Base-by-base conservation (phyloP, 2,797 vertebrate species). In the Megaceryle alcyon region DNA sequence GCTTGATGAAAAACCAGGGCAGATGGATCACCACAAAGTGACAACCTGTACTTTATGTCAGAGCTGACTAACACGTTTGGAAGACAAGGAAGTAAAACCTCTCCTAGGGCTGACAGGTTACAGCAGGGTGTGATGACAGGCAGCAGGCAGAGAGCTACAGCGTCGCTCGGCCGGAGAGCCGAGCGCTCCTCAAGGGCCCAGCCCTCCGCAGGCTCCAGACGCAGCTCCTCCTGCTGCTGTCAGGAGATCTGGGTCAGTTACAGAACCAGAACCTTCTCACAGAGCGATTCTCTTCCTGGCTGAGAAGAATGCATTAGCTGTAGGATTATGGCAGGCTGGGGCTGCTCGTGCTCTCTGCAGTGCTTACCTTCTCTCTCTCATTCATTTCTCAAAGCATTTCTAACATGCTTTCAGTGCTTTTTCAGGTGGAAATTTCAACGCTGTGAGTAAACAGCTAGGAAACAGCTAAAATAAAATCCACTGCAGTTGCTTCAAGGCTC, bases 41-140 rank as follows among this genome's bases (percentile, higher is more conserved):
- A 61, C 54, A 72, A 87, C 41, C 49, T n/a, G n/a, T 20, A 19
- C 33, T 57, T 59, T 9, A 18, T 3, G 57, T 23, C 57, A 87
- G 29, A 75, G 61, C 39, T 69, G 72, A 73, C 56, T 21, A 44
- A 28, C 35, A 12, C 8, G 5, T 12, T 12, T 25, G 41, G 71
- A 77, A 71, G 23, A 53, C 1, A 8, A 63, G 3, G 3, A 9
- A 14, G 41, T 5, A 25, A 25, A 78, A 44, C 7, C 29, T 51
- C 37, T 68, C 7, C 77, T 39, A 13, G 0, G 2, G 79, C 64
- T 35, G 35, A 26, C 1, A 37, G 13, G 26, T 85, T 19, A 44
- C 19, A 28, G 12, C 7, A 4, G 1, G 4, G 33, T 1, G 5
- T 12, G 29, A 57, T 0, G 3, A 9, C 15, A 1, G 21, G 49